phyloP scores from a whole-genome alignment of 1,140 invertebrate genomes.

The Drosophila eugracilis region DNA sequence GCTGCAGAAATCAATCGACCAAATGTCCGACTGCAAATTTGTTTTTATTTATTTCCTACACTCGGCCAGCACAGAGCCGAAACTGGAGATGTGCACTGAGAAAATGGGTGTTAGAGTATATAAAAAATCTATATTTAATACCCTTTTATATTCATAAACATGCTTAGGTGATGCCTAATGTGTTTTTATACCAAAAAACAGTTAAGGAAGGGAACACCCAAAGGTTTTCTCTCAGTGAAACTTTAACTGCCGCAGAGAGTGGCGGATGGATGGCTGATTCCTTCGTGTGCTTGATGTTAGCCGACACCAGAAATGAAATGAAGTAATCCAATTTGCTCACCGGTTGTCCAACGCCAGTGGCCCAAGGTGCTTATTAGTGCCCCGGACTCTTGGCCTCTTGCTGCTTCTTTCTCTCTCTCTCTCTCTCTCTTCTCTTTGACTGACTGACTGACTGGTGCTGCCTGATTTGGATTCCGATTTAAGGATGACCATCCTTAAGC shows the following conservation, averaged over 20 bases:
- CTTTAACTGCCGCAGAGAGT: not conserved
- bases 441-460: constrained; percentile 45
- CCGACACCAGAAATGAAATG: constrained; percentile 66
- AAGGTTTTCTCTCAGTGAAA: constrained; percentile 10
- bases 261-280: constrained; percentile 10
- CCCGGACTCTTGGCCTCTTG: too few species aligned
- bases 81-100: not conserved
- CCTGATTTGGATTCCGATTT: constrained; percentile 21
- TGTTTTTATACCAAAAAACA: too few species aligned
- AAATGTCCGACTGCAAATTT: constrained; percentile 69
- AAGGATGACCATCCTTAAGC: not conserved
- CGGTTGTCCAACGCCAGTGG: constrained; percentile 68
- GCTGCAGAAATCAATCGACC: constrained; percentile 73
- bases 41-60: constrained; percentile 72
- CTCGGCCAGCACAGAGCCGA: not conserved
- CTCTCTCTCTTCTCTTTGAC: too few species aligned
- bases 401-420: too few species aligned
- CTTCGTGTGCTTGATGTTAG: constrained; percentile 44
- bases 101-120: too few species aligned
- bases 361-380: constrained; percentile 75
- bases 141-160: too few species aligned
- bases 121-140: too few species aligned
- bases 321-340: constrained; percentile 79
- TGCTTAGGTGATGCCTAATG: too few species aligned
- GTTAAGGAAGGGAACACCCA: too few species aligned